These are phyloP conservation scores for Drosophila ironensis DNA, from an alignment of 1,140 invertebrate genomes.

Conservation along the genomic window DNA sequence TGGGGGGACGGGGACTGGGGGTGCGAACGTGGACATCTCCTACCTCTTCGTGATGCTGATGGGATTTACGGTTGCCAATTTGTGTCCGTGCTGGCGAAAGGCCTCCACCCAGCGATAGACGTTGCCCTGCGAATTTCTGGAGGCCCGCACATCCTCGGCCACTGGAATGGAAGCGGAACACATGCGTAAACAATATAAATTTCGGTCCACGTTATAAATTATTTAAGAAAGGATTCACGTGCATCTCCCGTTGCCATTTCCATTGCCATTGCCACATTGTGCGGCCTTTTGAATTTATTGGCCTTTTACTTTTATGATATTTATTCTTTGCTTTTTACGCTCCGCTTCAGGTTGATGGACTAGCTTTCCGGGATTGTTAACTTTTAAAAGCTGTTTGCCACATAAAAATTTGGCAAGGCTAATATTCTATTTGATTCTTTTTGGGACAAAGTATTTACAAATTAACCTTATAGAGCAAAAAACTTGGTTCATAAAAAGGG, in stretches of 20 bases:
- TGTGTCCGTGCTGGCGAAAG: constrained; percentile 84
- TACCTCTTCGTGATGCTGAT: constrained; percentile 83
- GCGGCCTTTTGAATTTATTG: constrained; percentile 73
- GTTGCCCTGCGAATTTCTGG: constrained; percentile 72
- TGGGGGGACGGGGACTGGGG: background rate
- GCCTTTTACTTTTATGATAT: constrained; percentile 73
- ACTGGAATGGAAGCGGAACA: constrained; percentile 70
- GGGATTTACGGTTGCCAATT: constrained; percentile 83
- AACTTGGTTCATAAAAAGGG: background rate
- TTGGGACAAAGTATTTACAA: too few species aligned
- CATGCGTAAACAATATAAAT: constrained; percentile 77
- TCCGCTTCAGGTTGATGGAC: constrained; percentile 18
- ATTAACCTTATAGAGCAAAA: too few species aligned
- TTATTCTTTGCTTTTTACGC: constrained; percentile 52
- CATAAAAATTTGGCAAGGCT: background rate
- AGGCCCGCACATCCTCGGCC: constrained; percentile 58
- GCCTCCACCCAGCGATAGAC: constrained; percentile 83
- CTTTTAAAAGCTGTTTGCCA: constrained; percentile 10
- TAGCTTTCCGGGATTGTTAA: constrained; percentile 14
- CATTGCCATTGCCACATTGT: constrained; percentile 18
- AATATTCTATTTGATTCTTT: background rate
- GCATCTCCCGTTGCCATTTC: constrained; percentile 15
- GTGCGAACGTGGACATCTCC: constrained; percentile 19
- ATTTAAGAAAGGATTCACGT: constrained; percentile 67
- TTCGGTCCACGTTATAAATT: constrained; percentile 70